phyloP scores from a whole-genome alignment of 53 echinoderm and acorn worm genomes.

The Echinarachnius parma region DNA sequence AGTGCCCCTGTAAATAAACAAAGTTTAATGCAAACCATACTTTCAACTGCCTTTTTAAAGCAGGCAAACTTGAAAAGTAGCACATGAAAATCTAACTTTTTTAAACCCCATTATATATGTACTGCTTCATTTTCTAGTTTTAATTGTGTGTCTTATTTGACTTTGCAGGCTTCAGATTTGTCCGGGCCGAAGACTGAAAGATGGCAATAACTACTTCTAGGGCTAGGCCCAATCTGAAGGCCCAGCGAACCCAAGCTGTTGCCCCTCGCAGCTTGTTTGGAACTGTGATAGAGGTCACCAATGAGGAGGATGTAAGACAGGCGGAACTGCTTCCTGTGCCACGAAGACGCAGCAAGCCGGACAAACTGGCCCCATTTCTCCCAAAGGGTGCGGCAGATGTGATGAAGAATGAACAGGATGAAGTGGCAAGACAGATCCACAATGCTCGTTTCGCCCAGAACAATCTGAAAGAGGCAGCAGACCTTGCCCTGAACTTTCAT shows the following conservation, averaged over 20 bases:
- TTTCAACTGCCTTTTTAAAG: no score
- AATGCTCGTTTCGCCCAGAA: constrained; percentile 60
- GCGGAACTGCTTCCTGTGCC: constrained; percentile 40
- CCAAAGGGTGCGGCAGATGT: constrained; percentile 38
- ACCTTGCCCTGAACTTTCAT: constrained; percentile 61
- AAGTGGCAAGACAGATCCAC: constrained; percentile 53
- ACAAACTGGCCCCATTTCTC: constrained; percentile 68
- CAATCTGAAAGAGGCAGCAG: constrained; percentile 53
- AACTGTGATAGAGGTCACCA: constrained; percentile 76
- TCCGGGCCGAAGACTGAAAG: no score
- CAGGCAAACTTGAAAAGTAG: no score
- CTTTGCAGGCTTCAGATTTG: no score
- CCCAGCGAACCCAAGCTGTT: constrained; percentile 83
- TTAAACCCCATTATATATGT: no score
- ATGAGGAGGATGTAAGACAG: constrained; percentile 48
- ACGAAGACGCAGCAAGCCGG: constrained; percentile 48
- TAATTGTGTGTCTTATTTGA: no score
- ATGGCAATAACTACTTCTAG: no score
- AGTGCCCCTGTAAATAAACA: no score
- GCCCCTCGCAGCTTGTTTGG: constrained; percentile 91
- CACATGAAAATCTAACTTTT: no score
- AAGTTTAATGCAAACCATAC: no score
- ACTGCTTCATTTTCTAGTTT: no score
- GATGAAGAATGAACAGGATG: constrained; percentile 50
- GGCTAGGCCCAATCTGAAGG: no score